Conservation (phyloP, 1,140 invertebrate genomes). For the Cyrtorhinus lividipennis region DNA sequence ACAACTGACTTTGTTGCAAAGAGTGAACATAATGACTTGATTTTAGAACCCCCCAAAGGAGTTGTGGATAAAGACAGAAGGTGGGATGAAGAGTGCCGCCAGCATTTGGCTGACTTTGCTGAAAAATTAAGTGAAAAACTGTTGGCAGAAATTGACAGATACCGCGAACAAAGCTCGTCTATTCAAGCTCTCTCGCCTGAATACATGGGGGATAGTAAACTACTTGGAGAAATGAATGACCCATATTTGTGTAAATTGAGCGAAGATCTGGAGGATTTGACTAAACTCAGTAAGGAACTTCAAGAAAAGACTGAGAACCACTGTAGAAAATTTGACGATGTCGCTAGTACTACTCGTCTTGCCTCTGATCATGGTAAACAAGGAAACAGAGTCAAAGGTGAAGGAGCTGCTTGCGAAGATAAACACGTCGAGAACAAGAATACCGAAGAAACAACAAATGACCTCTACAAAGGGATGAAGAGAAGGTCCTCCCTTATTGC, state of each 20-base stretch:
- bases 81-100: conserved; percentile 46
- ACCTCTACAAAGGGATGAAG: neutral
- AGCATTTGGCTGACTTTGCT: conserved; percentile 58
- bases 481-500: neutral
- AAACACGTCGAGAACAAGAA: conserved; percentile 16
- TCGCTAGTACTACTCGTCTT: neutral
- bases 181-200: conserved; percentile 6
- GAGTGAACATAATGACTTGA: neutral
- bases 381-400: conserved; percentile 15
- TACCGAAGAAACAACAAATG: neutral
- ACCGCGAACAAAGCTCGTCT: conserved; percentile 28
- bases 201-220: conserved; percentile 18
- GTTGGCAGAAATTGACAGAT: conserved; percentile 58
- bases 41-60: neutral
- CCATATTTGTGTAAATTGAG: conserved; percentile 40
- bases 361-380: neutral
- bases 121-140: conserved; percentile 59
- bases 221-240: conserved; percentile 39
- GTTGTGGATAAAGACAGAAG: conserved; percentile 11
- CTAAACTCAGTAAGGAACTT: conserved; percentile 39
- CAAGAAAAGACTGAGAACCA: conserved; percentile 29
- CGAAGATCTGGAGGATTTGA: conserved; percentile 39
- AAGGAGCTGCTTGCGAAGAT: conserved; percentile 19
- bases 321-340: neutral
- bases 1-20: neutral